These are phyloP conservation scores for Diplosoma virens DNA, from an alignment of 23 tunicate species.

Conservation along the genomic window DNA sequence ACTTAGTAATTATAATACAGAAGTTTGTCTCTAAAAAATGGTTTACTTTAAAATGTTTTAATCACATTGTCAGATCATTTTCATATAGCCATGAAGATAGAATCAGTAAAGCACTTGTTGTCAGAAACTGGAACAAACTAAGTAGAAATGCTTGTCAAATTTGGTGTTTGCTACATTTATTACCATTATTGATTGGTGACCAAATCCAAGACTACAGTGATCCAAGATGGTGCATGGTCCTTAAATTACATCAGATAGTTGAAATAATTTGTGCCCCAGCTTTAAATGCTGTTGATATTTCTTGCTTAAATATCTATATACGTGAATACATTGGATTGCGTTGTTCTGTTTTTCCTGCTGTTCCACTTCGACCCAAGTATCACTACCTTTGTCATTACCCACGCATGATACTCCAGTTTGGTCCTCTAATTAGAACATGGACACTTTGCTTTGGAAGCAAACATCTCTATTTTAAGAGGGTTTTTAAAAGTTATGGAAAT, in stretches of 20 bases:
- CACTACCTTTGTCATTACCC: constrained; percentile 12
- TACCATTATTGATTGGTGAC: neutral
- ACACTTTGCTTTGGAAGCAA: constrained; percentile 27
- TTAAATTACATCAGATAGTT: neutral
- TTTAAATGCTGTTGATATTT: neutral
- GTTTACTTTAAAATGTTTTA: constrained; percentile 11
- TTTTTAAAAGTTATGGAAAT: neutral
- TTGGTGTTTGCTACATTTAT: constrained; percentile 5
- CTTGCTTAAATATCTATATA: neutral
- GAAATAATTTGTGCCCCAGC: constrained; percentile 21
- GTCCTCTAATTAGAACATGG: constrained; percentile 15
- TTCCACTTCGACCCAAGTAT: constrained; percentile 23
- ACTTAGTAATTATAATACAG: neutral
- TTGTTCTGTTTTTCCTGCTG: neutral
- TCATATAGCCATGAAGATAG: constrained; percentile 22
- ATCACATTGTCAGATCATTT: constrained; percentile 11
- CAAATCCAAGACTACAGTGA: neutral
- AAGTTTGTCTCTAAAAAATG: neutral
- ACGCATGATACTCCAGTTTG: neutral
- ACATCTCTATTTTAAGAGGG: constrained; percentile 9
- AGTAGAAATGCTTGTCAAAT: neutral
- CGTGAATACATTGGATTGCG: constrained; percentile 1
- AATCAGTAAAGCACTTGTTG: neutral
- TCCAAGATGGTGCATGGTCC: neutral
- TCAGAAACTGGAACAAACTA: neutral